Conservation (phyloP, 1,140 invertebrate genomes). For the Calephelis nemesis region DNA sequence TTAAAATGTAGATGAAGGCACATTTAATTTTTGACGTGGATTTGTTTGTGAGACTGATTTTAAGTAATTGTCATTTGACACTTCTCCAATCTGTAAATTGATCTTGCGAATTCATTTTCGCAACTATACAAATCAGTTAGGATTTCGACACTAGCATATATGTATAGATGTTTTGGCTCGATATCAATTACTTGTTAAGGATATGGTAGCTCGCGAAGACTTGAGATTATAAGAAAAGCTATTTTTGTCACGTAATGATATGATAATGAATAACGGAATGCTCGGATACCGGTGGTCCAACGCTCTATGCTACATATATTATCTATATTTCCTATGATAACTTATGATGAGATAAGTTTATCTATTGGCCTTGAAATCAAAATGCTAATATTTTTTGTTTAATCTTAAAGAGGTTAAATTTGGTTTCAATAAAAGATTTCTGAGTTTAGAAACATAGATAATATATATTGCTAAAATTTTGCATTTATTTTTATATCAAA, state of each 20-base stretch:
- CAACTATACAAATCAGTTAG: constrained; percentile 12
- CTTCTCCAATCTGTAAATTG: constrained; percentile 13
- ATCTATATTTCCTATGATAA: neutral
- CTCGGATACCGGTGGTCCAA: constrained; percentile 63
- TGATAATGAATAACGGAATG: constrained; percentile 32
- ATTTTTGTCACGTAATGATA: constrained; percentile 68
- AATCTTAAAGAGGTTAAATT: too few species aligned
- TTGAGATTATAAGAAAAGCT: constrained; percentile 58
- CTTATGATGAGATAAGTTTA: neutral
- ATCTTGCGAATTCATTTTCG: constrained; percentile 10
- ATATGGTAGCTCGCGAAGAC: constrained; percentile 49
- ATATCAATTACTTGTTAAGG: constrained; percentile 69
- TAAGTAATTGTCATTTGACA: constrained; percentile 48
- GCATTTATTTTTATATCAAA: constrained; percentile 37
- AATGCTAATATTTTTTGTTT: too few species aligned
- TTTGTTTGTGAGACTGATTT: constrained; percentile 73
- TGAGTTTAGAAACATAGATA: constrained; percentile 1
- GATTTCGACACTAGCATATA: constrained; percentile 29
- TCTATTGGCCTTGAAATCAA: neutral
- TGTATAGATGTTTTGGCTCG: constrained; percentile 48
- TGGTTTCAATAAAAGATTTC: too few species aligned
- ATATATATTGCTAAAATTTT: constrained; percentile 3
- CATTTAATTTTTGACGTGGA: constrained; percentile 21
- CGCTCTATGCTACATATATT: constrained; percentile 26
- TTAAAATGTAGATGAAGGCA: constrained; percentile 11